Evolutionary conservation across 2,888 invertebrate species (phyloP).

Genomic region (Sarcophaga subvicina): DNA sequence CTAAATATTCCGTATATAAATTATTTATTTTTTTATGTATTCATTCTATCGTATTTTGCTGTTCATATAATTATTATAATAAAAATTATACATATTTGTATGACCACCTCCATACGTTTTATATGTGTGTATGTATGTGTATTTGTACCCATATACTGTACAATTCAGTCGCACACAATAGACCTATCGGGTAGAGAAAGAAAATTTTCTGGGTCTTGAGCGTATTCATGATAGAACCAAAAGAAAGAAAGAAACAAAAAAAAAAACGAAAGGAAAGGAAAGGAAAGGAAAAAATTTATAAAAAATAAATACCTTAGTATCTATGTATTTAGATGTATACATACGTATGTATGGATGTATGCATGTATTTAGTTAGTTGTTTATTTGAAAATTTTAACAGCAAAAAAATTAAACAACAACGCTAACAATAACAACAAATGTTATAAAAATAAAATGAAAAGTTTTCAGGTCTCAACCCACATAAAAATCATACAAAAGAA

Average conservation of each 20-base stretch:
- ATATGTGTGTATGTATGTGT: background rate
- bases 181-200: background rate
- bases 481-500: constrained; percentile 21
- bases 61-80: background rate
- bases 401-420: too few relatives aligned
- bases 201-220: constrained; percentile 40
- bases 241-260: background rate
- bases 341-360: background rate
- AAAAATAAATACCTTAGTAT: background rate
- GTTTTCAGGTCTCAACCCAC: constrained; percentile 68
- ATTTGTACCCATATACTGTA: background rate
- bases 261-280: too few relatives aligned
- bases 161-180: background rate
- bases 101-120: constrained; percentile 1
- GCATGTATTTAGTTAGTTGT: background rate
- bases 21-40: background rate
- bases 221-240: constrained; percentile 26
- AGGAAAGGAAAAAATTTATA: too few relatives aligned
- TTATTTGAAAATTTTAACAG: background rate
- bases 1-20: constrained; percentile 12
- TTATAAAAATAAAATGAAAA: background rate
- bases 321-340: background rate
- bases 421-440: too few relatives aligned
- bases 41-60: background rate
- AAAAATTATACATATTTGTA: background rate